Evolutionary conservation across 2,888 invertebrate species (phyloP), one percentile per base, ranked within the genome.

Genomic region (Aquatica leii): DNA sequence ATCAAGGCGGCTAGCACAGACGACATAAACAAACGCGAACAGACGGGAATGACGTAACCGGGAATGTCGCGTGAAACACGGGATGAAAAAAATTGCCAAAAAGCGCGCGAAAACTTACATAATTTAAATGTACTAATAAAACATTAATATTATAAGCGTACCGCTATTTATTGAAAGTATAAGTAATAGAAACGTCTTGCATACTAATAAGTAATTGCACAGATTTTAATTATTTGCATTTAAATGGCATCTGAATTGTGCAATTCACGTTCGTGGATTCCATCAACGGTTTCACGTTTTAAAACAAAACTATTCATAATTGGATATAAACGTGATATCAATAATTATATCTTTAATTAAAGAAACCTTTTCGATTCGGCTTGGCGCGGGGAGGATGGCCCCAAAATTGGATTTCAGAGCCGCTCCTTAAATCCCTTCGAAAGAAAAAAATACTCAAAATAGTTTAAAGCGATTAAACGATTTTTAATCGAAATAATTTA

Each of bases 161-260:
- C 31, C 12, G 46, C 17, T 48, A 56, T 50, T 57, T 40, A 57
- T 50, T 41, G 57, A 57, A 56, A 50, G 57, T 50, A 51, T 50
- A 51, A 46, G 31, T 35, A 37, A 59, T 41, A 35, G 59, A 59
- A 46, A 35, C 15, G 53, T 53, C 48, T 53, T 59, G 59, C 59
- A 65, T 61, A 60, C 60, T 58, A 24, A 24, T 24, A 58, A 58
- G 59, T 58, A 62, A 62, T 62, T 62, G 62, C 61, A 53, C 53
- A 60, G 60, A 62, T 62, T 62, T 61, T 65, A 65, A 65, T 65
- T 65, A 65, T 65, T 65, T 62, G 56, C 51, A 65, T 62, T 57
- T 62, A 65, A 65, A 65, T 65, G 65, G 61, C 61, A 65, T 59
- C 54, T 43, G 18, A 21, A 57, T 65, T 65, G 62, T 65, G 65